Evolutionary conservation across 2,797 vertebrate genomes (phyloP).

Genomic region (Lindbergichthys nudifrons): DNA sequence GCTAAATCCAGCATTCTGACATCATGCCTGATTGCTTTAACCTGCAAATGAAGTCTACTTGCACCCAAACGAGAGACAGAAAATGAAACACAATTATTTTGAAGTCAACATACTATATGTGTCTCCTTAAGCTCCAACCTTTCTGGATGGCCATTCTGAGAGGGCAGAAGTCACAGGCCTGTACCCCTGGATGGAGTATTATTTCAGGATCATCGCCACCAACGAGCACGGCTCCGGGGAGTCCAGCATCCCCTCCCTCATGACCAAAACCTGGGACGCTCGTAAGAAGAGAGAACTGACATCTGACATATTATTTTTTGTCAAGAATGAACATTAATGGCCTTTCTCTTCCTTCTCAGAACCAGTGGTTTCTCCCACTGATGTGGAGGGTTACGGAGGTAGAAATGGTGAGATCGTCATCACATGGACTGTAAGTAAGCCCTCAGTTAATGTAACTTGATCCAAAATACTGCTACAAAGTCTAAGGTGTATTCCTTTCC

Average conservation of each 20-base stretch:
- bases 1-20: not conserved
- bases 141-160: slow-evolving; percentile 91
- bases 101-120: not conserved
- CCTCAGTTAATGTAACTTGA: not conserved
- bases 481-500: not conserved
- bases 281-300: slow-evolving; percentile 78
- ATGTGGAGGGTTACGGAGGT: slow-evolving; percentile 92
- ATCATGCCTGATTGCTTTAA: not conserved
- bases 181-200: slow-evolving; percentile 96
- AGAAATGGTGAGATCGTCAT: slow-evolving; percentile 93
- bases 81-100: not conserved
- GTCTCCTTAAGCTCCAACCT: slow-evolving; percentile 85
- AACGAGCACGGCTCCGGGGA: slow-evolving; percentile 94
- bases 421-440: slow-evolving; percentile 91
- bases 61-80: not conserved
- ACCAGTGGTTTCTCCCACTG: slow-evolving; percentile 92
- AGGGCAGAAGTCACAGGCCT: slow-evolving; percentile 90
- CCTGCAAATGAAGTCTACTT: not conserved
- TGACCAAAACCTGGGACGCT: slow-evolving; percentile 94
- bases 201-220: slow-evolving; percentile 93
- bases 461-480: not conserved
- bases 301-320: not conserved
- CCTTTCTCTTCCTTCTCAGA: slow-evolving; percentile 74
- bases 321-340: not conserved
- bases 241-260: slow-evolving; percentile 92